Evolutionary conservation across 2,888 invertebrate genomes (phyloP).

Genomic region (Uloborus plumipes): DNA sequence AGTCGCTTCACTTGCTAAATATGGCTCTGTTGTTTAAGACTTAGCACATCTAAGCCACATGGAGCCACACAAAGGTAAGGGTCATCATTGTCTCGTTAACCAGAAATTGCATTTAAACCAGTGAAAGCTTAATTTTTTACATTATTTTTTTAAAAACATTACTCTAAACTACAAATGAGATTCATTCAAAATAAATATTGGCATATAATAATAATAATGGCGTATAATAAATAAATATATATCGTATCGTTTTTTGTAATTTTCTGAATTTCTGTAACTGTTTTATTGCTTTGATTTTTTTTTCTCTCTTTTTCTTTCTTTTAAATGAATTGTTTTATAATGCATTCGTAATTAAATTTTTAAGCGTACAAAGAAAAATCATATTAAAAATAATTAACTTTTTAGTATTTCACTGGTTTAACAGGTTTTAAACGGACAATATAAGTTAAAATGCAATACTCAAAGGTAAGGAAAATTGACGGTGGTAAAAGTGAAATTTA

Average conservation of each 20-base stretch:
- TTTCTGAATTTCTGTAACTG: too few relatives aligned
- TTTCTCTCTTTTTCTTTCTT: too few relatives aligned
- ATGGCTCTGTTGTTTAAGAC: conserved; percentile 56
- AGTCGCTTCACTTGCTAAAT: conserved; percentile 56
- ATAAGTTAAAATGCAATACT: background rate
- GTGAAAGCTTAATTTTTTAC: conserved; percentile 9
- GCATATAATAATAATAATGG: too few relatives aligned
- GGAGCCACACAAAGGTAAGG: conserved; percentile 60
- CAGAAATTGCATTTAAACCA: conserved; percentile 22
- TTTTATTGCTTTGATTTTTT: too few relatives aligned
- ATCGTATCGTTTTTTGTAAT: too few relatives aligned
- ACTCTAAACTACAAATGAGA: background rate
- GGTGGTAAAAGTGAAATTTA: background rate
- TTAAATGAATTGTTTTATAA: too few relatives aligned
- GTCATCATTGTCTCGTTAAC: background rate
- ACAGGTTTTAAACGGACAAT: background rate
- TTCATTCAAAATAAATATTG: too few relatives aligned
- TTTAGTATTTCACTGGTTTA: conserved; percentile 16
- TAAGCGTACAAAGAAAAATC: background rate
- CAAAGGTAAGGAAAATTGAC: conserved; percentile 12
- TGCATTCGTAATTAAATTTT: background rate
- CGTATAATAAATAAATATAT: too few relatives aligned
- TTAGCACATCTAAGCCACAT: conserved; percentile 36
- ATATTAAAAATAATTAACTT: too few relatives aligned
- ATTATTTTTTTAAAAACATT: background rate